These are phyloP conservation scores for Heloderma charlesbogerti DNA, from an alignment of 2,113 vertebrate species.

Conservation along the genomic window DNA sequence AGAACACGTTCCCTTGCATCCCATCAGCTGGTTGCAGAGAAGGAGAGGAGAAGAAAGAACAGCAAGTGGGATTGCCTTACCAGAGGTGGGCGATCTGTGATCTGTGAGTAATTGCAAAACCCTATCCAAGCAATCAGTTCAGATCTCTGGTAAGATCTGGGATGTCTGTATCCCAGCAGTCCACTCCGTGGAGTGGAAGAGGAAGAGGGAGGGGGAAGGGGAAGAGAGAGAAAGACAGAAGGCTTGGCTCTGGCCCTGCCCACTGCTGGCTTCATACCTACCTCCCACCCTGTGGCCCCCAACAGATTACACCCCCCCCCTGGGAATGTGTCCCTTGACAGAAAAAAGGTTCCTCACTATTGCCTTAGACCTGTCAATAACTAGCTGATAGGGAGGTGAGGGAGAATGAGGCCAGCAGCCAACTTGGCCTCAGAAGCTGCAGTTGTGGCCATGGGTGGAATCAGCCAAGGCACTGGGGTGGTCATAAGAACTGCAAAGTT, in stretches of 20 bases:
- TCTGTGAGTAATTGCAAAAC: no score
- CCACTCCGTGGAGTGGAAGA: no score
- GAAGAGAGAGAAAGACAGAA: background rate
- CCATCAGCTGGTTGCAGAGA: background rate
- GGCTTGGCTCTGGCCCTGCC: background rate
- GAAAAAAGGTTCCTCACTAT: background rate
- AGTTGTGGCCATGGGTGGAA: background rate
- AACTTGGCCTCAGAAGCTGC: background rate
- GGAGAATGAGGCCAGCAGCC: background rate
- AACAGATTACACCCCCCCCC: background rate
- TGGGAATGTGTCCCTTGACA: background rate
- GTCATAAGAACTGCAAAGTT: background rate
- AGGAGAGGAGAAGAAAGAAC: no score
- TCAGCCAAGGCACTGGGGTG: background rate
- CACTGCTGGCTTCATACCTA: background rate
- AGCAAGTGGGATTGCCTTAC: background rate
- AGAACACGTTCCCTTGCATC: background rate
- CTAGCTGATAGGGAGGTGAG: background rate
- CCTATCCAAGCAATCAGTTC: no score
- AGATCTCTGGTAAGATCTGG: no score
- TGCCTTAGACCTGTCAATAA: background rate
- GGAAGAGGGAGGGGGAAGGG: background rate
- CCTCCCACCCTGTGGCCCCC: background rate
- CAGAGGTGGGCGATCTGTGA: background rate
- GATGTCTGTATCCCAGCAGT: no score